Evolutionary conservation across 2,113 vertebrate species (phyloP), one percentile per base, ranked within the genome.

Genomic region (Aleadryas rufinucha): DNA sequence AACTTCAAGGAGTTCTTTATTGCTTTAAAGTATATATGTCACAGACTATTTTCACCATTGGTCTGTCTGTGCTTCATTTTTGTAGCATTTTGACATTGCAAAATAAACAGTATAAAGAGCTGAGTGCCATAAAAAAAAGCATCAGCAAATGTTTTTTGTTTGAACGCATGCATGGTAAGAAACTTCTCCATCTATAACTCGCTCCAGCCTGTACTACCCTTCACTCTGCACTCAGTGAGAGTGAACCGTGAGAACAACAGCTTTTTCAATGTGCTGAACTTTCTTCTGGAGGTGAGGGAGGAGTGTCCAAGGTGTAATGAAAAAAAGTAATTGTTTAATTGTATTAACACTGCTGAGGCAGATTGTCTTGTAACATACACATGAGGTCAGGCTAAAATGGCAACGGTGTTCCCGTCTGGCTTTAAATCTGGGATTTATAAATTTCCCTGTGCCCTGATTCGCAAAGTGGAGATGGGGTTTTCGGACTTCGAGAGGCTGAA

Each of bases 391-490:
- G 33, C 30, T 63, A 27, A 69, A 76, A 70, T 13, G 18, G 9
- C 22, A 76, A 22, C 0, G 0, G 6, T 53, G 27, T 16, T 83
- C 15, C 27, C 3, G 2, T 41, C n/a, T 86, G 59, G 19, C 28
- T 72, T 83, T 86, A 87, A 93, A 21, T 59, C 45, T 22, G n/a
- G 7, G 23, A 59, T 53, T 4, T 49, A 7, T 23, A 68, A 50
- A 66, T 7, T 33, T 23, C 28, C 37, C 31, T 3, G 4, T 54
- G 41, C 18, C 16, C n/a, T 2, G 1, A 39, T 35, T 75, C 23
- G 39, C 9, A 16, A 28, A 9, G 9, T 5, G 16, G 20, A 45
- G 44, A 35, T 23, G 33, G 16, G 35, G 5, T 13, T 37, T 85
- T 42, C 5, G 4, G 21, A 20, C 49, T 68, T 41, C 26, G 54